These are phyloP conservation scores for Melipona bicolor DNA, from an alignment of 2,888 invertebrate species.

Conservation along the genomic window DNA sequence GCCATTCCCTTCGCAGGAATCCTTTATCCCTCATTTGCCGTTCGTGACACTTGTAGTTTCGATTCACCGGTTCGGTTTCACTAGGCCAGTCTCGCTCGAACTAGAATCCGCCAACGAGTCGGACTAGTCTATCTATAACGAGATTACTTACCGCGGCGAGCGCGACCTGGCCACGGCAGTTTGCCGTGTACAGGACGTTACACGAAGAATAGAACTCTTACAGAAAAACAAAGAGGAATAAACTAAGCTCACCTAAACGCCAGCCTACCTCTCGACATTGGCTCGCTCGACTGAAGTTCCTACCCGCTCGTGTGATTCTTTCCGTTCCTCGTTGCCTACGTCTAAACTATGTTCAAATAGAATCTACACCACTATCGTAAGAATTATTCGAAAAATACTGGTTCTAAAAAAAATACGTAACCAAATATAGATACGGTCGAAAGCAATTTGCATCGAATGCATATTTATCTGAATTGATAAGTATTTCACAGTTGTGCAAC, in stretches of 20 bases:
- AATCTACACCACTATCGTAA: background rate
- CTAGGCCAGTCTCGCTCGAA: conserved; percentile 64
- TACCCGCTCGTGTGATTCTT: conserved; percentile 49
- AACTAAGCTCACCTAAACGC: conserved; percentile 65
- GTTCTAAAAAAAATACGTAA: background rate
- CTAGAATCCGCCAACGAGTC: conserved; percentile 73
- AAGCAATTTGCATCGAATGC: conserved; percentile 33
- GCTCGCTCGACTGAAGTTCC: conserved; percentile 56
- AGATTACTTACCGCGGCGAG: conserved; percentile 74
- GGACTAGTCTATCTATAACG: conserved; percentile 78
- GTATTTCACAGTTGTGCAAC: conserved; percentile 21
- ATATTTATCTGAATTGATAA: conserved; percentile 26
- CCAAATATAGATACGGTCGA: background rate
- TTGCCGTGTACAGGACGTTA: conserved; percentile 65
- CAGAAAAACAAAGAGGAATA: conserved; percentile 58
- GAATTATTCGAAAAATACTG: conserved; percentile 17
- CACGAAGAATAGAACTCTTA: conserved; percentile 63
- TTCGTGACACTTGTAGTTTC: conserved; percentile 54
- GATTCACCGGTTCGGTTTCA: conserved; percentile 64
- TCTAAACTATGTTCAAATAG: conserved; percentile 36
- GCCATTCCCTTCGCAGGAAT: conserved; percentile 66
- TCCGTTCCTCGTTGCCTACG: conserved; percentile 49
- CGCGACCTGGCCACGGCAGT: conserved; percentile 62
- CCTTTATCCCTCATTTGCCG: conserved; percentile 39
- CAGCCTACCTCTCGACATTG: conserved; percentile 57